Conservation (phyloP, 2,113 vertebrate species). For the Cyanoderma ruficeps region DNA sequence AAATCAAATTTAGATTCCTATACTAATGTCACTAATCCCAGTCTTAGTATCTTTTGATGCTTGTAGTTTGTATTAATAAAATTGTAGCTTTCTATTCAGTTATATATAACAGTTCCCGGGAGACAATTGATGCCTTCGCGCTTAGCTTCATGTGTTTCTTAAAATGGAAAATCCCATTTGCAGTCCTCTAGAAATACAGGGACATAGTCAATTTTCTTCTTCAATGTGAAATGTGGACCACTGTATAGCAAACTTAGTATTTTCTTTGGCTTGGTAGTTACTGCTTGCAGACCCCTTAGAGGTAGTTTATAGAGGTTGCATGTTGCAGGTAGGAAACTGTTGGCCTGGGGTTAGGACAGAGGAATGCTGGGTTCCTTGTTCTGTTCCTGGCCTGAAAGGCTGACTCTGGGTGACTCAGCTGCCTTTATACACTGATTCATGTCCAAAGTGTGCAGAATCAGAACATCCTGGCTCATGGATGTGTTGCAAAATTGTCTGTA, state of each 20-base stretch:
- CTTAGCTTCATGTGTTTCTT: neutral
- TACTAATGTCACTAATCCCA: neutral
- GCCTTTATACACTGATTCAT: neutral
- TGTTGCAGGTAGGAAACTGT: neutral
- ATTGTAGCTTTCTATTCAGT: neutral
- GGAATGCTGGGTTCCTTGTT: neutral
- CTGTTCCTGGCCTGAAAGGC: neutral
- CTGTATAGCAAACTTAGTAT: neutral
- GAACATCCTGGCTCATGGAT: neutral
- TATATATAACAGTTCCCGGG: too few species aligned
- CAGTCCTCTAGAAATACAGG: neutral
- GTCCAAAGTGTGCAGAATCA: neutral
- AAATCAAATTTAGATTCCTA: neutral
- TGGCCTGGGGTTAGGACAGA: neutral
- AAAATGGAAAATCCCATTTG: neutral
- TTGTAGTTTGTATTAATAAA: neutral
- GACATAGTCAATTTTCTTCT: neutral
- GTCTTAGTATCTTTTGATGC: neutral
- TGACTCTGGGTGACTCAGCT: neutral
- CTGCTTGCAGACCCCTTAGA: neutral
- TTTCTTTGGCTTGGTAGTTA: neutral
- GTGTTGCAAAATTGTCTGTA: neutral
- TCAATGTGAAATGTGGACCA: neutral
- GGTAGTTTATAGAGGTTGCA: neutral
- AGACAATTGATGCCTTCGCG: too few species aligned